Conservation (phyloP, 2,888 invertebrate genomes). For the Griposia aprilina region DNA sequence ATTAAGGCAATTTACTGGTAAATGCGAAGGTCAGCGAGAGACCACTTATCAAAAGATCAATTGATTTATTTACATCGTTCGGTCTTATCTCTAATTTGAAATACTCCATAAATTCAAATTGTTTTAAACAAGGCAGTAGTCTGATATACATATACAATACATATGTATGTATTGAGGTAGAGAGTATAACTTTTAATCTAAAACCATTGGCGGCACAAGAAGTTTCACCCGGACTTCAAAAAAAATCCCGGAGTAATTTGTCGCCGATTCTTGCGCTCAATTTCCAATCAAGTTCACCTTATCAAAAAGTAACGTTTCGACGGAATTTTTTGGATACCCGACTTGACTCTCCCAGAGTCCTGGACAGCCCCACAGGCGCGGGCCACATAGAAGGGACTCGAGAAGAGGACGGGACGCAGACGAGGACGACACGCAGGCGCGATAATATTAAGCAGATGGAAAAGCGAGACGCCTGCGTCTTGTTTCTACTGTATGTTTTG, state of each 20-base stretch:
- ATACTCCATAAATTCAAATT: not conserved
- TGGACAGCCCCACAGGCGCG: not conserved
- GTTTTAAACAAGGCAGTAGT: not conserved
- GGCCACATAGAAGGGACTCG: not conserved
- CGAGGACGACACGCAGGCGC: not conserved
- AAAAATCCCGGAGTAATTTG: too few relatives aligned
- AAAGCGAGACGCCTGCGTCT: not conserved
- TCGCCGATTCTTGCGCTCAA: too few relatives aligned
- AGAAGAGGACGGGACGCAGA: not conserved
- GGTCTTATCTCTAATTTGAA: not conserved
- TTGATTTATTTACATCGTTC: constrained; percentile 16
- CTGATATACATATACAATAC: not conserved
- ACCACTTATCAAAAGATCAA: not conserved
- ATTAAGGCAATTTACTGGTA: not conserved
- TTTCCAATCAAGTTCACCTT: too few relatives aligned
- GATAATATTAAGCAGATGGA: not conserved
- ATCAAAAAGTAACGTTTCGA: too few relatives aligned
- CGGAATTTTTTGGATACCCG: too few relatives aligned
- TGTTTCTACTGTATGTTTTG: not conserved
- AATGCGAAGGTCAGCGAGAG: not conserved
- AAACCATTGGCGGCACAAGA: too few relatives aligned
- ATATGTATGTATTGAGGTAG: not conserved
- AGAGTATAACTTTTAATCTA: too few relatives aligned
- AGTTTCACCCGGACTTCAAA: too few relatives aligned
- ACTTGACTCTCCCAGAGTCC: too few relatives aligned